These are phyloP conservation scores for Spatulosminthurus flaviceps DNA, from an alignment of 2,888 invertebrate genomes.

Conservation along the genomic window DNA sequence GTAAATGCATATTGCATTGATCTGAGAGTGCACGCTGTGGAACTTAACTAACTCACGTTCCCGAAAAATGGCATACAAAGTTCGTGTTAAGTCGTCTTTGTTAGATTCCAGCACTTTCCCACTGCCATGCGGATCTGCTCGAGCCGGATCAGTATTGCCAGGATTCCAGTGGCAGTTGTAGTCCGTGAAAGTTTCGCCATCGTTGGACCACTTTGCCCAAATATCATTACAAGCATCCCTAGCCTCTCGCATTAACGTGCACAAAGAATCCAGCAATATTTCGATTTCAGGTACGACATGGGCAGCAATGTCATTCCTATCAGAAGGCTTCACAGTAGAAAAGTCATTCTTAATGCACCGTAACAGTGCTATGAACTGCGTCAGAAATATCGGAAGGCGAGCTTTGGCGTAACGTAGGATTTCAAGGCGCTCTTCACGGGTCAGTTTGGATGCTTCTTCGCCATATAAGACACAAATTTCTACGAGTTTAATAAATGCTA, in stretches of 20 bases:
- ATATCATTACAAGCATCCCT: constrained; percentile 61
- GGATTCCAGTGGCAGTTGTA: neutral
- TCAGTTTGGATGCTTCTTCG: constrained; percentile 72
- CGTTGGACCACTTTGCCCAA: constrained; percentile 58
- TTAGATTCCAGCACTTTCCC: neutral
- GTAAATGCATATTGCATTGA: constrained; percentile 69
- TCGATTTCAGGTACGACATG: constrained; percentile 77
- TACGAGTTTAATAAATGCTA: constrained; percentile 70
- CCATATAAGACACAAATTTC: constrained; percentile 75
- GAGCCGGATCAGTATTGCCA: neutral
- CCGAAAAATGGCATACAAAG: constrained; percentile 67
- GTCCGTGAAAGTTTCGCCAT: constrained; percentile 26
- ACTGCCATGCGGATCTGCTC: neutral
- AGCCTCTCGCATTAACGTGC: constrained; percentile 71
- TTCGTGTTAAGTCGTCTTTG: constrained; percentile 61
- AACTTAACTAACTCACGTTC: constrained; percentile 71
- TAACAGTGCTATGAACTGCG: constrained; percentile 72
- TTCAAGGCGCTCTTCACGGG: constrained; percentile 74
- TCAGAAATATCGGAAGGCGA: constrained; percentile 74
- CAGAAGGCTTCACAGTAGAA: constrained; percentile 70
- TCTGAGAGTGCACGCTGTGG: constrained; percentile 70
- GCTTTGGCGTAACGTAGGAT: constrained; percentile 75
- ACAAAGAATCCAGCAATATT: constrained; percentile 71
- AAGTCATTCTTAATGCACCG: constrained; percentile 73
- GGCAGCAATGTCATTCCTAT: constrained; percentile 73